A percentile compares a stretch with the other conserved stretches of the same genome.
These are phyloP conservation scores for Anaspis maculata DNA, from an alignment of 2,888 invertebrate genomes.

Conservation along the genomic window DNA sequence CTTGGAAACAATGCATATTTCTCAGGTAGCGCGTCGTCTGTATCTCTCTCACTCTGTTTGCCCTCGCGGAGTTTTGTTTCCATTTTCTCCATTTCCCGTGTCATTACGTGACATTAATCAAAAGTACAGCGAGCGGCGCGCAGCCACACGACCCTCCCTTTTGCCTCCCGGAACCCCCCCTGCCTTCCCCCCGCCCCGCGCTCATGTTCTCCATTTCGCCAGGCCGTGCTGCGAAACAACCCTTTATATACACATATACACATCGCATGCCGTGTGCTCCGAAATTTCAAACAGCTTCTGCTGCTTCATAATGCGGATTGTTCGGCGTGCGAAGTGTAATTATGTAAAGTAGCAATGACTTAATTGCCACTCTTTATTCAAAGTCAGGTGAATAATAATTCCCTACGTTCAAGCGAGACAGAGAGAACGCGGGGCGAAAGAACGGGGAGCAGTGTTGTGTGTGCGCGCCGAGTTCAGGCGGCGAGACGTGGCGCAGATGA, in stretches of 20 bases:
- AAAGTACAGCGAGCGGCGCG: slow-evolving; percentile 23
- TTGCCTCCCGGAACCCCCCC: too few relatives aligned
- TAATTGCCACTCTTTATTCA: slow-evolving; percentile 30
- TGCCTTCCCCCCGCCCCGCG: background rate
- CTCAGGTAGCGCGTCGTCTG: too few relatives aligned
- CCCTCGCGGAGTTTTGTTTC: slow-evolving; percentile 19
- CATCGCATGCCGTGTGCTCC: too few relatives aligned
- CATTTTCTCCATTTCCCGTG: slow-evolving; percentile 20
- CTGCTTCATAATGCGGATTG: slow-evolving; percentile 21
- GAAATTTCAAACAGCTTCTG: slow-evolving; percentile 21
- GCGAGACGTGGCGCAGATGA: too few relatives aligned
- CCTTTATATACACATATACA: too few relatives aligned
- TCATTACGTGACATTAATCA: slow-evolving; percentile 28
- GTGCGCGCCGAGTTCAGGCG: too few relatives aligned
- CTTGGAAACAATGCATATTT: too few relatives aligned
- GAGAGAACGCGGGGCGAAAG: too few relatives aligned
- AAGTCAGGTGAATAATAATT: slow-evolving; percentile 27
- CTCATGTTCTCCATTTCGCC: background rate
- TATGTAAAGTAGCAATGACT: slow-evolving; percentile 33
- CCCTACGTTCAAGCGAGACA: slow-evolving; percentile 2
- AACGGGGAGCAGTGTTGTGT: too few relatives aligned
- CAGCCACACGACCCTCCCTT: too few relatives aligned
- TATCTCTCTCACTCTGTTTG: too few relatives aligned
- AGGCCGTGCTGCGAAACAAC: too few relatives aligned
- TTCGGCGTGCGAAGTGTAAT: slow-evolving; percentile 25